Evolutionary conservation across 2,113 vertebrate genomes (phyloP), one percentile per base, ranked within the genome.

Genomic region (Rhinoderma darwinii): DNA sequence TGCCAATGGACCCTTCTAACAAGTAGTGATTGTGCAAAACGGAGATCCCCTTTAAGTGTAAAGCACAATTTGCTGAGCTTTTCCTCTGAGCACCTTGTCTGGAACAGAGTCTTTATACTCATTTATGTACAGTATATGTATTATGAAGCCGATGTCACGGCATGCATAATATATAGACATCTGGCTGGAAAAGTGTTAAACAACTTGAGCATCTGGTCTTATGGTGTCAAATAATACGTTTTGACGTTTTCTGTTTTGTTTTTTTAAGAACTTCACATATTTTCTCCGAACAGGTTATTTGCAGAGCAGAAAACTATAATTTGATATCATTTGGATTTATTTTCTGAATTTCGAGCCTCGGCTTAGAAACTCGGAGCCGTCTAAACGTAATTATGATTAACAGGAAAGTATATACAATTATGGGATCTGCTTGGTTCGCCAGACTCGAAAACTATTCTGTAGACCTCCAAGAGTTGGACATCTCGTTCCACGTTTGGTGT

Each of bases 361-460:
- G 37, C 78, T 44, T 72, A 12, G n/a, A 43, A 61, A 63, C 5
- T 14, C n/a, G 66, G 56, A 82, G 56, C 51, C 59, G 54, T 43
- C 79, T 63, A 54, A 43, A 63, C n/a, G 27, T 66, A 30, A 81
- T 81, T 81, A 61, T 4, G 39, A 81, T 66, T 63, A 82, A 43
- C 56, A 66, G 63, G 79, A 82, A 82, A 66, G 37, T 82, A 10
- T 63, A 63, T 35, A 82, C 79, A 82, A 44, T 82, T 82, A 63
- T 59, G 35, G 41, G 39, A 44, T 66, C 56, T 82, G 39, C 30
- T 37, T 35, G 27, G 32, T 18, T 56, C 39, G 20, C 37, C 56
- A 43, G 56, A 27, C 79, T 63, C 17, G 54, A 56, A 39, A 82
- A 63, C 22, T 81, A 14, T 41, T 81, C 37, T 15, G 32, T 4